These are phyloP conservation scores for Arctopsyche grandis DNA, from an alignment of 1,140 invertebrate species.

Conservation along the genomic window DNA sequence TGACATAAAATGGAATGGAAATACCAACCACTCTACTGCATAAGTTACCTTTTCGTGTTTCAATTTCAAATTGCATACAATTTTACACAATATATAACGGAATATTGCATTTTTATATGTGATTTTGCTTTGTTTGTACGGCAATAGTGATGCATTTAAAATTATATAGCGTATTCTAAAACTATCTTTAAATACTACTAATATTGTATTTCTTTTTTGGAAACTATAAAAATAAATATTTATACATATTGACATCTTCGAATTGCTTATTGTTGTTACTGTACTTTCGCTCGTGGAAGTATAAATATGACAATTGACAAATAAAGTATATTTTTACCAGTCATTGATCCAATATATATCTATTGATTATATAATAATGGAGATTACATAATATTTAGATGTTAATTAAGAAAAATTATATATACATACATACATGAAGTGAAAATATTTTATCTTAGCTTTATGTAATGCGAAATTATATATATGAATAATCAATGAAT, in stretches of 20 bases:
- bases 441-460: slow-evolving; percentile 53
- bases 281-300: slow-evolving; percentile 17
- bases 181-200: slow-evolving; percentile 1
- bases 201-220: slow-evolving; percentile 4
- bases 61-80: background rate
- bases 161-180: slow-evolving; percentile 16
- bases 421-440: slow-evolving; percentile 49
- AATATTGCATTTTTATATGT: slow-evolving; percentile 24
- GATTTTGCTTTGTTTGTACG: slow-evolving; percentile 25
- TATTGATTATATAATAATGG: slow-evolving; percentile 54
- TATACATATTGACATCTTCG: background rate
- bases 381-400: slow-evolving; percentile 51
- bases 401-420: slow-evolving; percentile 42
- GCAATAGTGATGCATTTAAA: slow-evolving; percentile 29
- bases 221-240: slow-evolving; percentile 7
- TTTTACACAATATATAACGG: background rate
- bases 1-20: too few species aligned
- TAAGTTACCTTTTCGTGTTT: background rate
- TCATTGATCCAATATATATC: slow-evolving; percentile 48
- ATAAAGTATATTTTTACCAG: slow-evolving; percentile 38
- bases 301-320: slow-evolving; percentile 20
- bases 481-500: slow-evolving; percentile 50
- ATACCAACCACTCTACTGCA: too few species aligned
- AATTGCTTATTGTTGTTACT: slow-evolving; percentile 16
- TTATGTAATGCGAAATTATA: slow-evolving; percentile 49